Base-by-base conservation (phyloP, 2,113 vertebrate genomes). In the Otocyon megalotis region DNA sequence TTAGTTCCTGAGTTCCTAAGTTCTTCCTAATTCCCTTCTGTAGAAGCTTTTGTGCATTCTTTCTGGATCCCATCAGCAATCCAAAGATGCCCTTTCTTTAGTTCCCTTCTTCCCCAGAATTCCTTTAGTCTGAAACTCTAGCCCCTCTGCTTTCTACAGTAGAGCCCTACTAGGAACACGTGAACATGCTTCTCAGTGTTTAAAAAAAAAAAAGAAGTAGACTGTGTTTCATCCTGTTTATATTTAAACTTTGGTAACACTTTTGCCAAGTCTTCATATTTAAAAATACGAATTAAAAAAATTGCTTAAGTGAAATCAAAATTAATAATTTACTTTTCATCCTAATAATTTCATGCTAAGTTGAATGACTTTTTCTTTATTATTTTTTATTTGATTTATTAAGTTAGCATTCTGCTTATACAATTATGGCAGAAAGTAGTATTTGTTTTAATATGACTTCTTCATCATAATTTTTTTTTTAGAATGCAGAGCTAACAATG, bases 181-280 rank as follows among this genome's bases (percentile, higher is more conserved):
- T 89, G 65, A 71, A n/a, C 37, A 77, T 53, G 20, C 53, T 88
- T 89, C 53, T 56, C 54, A n/a, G 19, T 87, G 30, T 87, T 74
- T 53, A 12, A 83, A 81, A 90, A 43, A 89, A 63, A 83, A 90
- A 90, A 63, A 83, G 86, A 90, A n/a, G 19, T 58, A 63, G 43
- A 16, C 11, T 22, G 0, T 71, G 37, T 94, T 93, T 83, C 54
- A 77, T 77, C 50, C 6, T 71, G 13, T 24, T 90, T 96, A 35
- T 87, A 87, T 93, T 65, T 90, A 77, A 96, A 87, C 89, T 79
- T 35, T 86, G 2, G 60, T 91, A 37, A 50, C 91, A 65, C 65
- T 89, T 94, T 93, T 80, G 6, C 43, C 37, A 91, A 69, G 48
- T 37, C 28, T 97, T 96, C 72, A 85, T 95, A 71, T 94, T 96